phyloP scores from a whole-genome alignment of 2,797 vertebrate genomes.

The Falco berigora region DNA sequence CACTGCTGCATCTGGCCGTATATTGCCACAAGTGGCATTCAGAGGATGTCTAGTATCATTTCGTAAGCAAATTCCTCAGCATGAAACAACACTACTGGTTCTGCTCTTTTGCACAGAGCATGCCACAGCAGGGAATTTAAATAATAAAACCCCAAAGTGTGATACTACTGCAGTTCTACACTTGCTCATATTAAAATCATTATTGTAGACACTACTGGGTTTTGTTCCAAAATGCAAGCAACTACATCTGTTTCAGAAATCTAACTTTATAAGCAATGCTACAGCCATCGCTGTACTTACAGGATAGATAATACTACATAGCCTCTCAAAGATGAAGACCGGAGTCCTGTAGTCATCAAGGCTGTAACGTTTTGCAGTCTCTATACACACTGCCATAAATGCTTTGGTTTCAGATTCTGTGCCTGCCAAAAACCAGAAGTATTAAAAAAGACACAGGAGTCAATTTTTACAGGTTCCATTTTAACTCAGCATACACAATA shows the following conservation, averaged over 20 bases:
- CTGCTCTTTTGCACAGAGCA: neutral
- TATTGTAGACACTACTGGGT: fast-evolving
- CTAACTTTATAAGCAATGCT: neutral
- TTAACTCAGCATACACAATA: neutral
- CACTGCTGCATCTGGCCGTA: neutral
- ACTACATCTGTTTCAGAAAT: neutral
- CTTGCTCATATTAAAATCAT: neutral
- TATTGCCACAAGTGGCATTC: neutral
- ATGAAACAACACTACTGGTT: neutral
- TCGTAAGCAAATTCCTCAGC: neutral
- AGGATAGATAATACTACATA: constrained; percentile 99
- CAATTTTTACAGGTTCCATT: neutral
- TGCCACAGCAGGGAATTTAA: neutral
- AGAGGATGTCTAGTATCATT: neutral
- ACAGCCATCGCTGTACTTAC: constrained; percentile 71
- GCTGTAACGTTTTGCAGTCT: constrained; percentile 97
- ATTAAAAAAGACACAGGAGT: neutral
- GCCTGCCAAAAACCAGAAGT: constrained; percentile 68
- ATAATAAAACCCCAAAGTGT: neutral
- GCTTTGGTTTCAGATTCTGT: constrained; percentile 98
- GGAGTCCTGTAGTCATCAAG: constrained; percentile 97
- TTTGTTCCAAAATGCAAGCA: neutral
- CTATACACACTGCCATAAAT: constrained; percentile 99
- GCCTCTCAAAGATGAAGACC: constrained; percentile 96
- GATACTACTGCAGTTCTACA: neutral